phyloP scores from a whole-genome alignment of 1,140 invertebrate species.

The Drosophila sucinea region DNA sequence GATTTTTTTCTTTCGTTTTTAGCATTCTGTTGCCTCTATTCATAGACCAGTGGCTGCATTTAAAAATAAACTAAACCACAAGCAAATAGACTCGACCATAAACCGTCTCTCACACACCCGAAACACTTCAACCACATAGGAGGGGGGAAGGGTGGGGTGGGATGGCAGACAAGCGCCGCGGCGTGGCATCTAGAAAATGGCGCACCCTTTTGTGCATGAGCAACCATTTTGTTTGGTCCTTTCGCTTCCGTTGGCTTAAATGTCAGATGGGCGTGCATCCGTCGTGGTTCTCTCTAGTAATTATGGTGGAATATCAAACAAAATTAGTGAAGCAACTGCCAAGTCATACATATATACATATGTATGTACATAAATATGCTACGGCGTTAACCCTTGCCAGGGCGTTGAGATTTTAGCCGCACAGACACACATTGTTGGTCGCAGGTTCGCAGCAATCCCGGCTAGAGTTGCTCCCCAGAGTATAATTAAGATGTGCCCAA shows the following conservation, averaged over 20 bases:
- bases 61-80: constrained; percentile 80
- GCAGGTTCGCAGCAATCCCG: constrained; percentile 33
- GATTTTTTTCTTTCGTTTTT: constrained; percentile 29
- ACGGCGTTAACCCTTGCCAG: constrained; percentile 48
- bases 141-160: too few species aligned
- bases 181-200: constrained; percentile 54
- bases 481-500: constrained; percentile 73
- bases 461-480: constrained; percentile 72
- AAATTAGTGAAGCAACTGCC: constrained; percentile 54
- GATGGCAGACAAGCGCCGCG: not conserved
- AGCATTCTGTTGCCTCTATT: constrained; percentile 61
- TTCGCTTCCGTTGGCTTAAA: constrained; percentile 77
- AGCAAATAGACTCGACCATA: constrained; percentile 59
- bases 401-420: constrained; percentile 63
- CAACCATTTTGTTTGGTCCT: constrained; percentile 80
- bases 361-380: constrained; percentile 26
- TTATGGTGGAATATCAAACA: constrained; percentile 70
- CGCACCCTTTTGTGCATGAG: constrained; percentile 70
- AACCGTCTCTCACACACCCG: not conserved
- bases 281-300: constrained; percentile 52
- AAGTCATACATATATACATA: constrained; percentile 22
- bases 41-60: constrained; percentile 65
- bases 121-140: constrained; percentile 9
- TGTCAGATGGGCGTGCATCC: constrained; percentile 64
- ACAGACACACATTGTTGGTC: constrained; percentile 56